Conservation (phyloP, 2,797 vertebrate species). For the Carapus acus region DNA sequence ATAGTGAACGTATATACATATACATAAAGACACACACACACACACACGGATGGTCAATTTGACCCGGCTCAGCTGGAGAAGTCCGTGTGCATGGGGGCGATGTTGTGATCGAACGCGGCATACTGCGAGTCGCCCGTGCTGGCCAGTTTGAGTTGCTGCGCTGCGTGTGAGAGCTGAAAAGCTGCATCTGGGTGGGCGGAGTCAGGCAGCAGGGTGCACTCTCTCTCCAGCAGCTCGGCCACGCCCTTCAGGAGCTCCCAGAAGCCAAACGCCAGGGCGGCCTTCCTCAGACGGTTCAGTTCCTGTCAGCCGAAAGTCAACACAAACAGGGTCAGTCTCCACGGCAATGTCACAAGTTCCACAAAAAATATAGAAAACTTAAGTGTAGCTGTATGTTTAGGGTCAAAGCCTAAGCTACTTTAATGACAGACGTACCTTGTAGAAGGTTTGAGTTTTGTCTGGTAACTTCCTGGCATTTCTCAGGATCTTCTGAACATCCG, state of each 20-base stretch:
- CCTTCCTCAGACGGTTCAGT: conserved; percentile 91
- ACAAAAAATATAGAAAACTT: too few species aligned
- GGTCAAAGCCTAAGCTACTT: not conserved
- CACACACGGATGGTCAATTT: too few species aligned
- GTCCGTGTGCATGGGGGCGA: conserved; percentile 91
- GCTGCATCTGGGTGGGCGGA: conserved; percentile 93
- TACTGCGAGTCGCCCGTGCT: conserved; percentile 86
- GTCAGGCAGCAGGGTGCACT: conserved; percentile 93
- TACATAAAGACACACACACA: not conserved
- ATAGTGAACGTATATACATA: too few species aligned
- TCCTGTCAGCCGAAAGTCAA: conserved; percentile 71
- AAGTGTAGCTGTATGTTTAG: not conserved
- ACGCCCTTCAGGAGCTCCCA: conserved; percentile 94
- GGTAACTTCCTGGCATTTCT: conserved; percentile 96
- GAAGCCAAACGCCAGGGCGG: conserved; percentile 94
- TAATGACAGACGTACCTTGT: conserved; percentile 96
- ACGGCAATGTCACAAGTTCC: too few species aligned
- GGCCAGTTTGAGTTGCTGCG: conserved; percentile 93
- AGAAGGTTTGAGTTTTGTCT: conserved; percentile 99
- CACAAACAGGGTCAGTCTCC: not conserved
- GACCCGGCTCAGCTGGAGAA: conserved; percentile 78
- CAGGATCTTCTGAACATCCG: conserved; percentile 98
- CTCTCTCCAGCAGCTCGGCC: conserved; percentile 90
- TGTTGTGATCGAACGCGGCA: conserved; percentile 88
- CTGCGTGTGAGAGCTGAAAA: conserved; percentile 92